Base-by-base conservation (phyloP, 2,888 invertebrate genomes). In the Hoplodrina ambigua region DNA sequence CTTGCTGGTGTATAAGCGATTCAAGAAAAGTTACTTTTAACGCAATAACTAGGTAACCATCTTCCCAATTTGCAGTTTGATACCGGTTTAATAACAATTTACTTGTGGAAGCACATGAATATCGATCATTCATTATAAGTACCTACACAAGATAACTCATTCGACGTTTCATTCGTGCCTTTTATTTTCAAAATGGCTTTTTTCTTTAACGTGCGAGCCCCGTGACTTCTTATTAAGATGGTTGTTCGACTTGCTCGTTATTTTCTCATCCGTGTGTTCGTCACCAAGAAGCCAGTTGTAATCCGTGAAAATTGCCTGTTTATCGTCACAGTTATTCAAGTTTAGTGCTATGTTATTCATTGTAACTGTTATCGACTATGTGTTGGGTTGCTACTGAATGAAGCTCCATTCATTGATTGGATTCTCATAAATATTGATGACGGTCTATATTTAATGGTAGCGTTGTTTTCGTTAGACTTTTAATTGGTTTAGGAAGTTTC, bases 261-360 rank as follows among this genome's bases (percentile, higher is more conserved):
- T 65, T 30, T 17, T 19, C 10, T 0, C 13, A 52, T 1, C 88
- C 17, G 77, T 92, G 78, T 90, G 89, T 91, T 76, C 20, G 53
- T n/a, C 52, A 19, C 69, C 54, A 80, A 81, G 75, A 79, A 78
- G 71, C 74, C 59, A 76, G 84, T 88, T 85, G 86, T 89, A 88
- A 90, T 91, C 89, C 88, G 91, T 91, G 90, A 90, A 90, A 91
- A 90, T 89, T 89, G 86, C 87, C 90, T 85, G 78, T 77, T 86
- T 85, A 87, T 89, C 88, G 90, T 89, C 87, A 89, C 88, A 76
- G 82, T 85, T 84, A 86, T 87, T 85, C 46, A 88, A 86, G 82
- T 83, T 85, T 82, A 83, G 78, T 86, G 80, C 69, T 82, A 78
- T 76, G 77, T 83, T 83, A 83, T 82, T 79, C 78, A 70, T 73